Percentiles rank a stretch among this genome's conserved stretches.
These are phyloP conservation scores for Drosophila subsilvestris DNA, from an alignment of 2,888 invertebrate species.

Conservation along the genomic window DNA sequence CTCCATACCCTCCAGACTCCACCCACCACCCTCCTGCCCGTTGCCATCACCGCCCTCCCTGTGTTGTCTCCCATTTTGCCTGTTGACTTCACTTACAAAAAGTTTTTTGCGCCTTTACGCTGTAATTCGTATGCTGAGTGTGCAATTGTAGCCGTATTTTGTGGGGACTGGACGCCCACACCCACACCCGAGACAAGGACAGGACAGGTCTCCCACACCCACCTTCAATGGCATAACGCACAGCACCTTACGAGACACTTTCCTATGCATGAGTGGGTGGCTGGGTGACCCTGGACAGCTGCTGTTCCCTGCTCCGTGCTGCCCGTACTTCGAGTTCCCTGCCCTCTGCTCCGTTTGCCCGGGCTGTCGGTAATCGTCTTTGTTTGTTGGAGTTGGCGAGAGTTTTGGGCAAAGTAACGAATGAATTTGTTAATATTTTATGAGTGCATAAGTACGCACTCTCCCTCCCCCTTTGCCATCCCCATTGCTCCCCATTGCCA, in stretches of 20 bases:
- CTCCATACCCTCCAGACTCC: not conserved
- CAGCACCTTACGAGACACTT: conserved; percentile 68
- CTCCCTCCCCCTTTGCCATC: conserved; percentile 34
- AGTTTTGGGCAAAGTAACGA: conserved; percentile 79
- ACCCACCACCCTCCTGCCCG: conserved; percentile 10
- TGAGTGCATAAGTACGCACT: conserved; percentile 81
- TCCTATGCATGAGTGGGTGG: conserved; percentile 61
- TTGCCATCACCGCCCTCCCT: conserved; percentile 16
- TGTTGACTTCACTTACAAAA: conserved; percentile 65
- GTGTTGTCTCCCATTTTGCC: not conserved
- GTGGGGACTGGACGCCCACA: conserved; percentile 43
- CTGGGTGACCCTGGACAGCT: conserved; percentile 58
- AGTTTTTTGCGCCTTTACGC: conserved; percentile 72
- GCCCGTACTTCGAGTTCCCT: not conserved
- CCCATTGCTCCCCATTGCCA: conserved; percentile 17
- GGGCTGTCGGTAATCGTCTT: conserved; percentile 71
- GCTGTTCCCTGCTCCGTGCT: conserved; percentile 27
- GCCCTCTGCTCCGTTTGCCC: conserved; percentile 1
- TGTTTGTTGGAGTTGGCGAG: conserved; percentile 70
- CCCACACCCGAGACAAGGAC: not conserved
- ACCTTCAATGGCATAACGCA: conserved; percentile 20
- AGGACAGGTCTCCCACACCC: not conserved
- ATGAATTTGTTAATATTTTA: conserved; percentile 83
- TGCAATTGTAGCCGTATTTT: conserved; percentile 77
- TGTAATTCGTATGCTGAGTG: conserved; percentile 79